Evolutionary conservation across 2,113 vertebrate genomes (phyloP), one percentile per base, ranked within the genome.

Genomic region (Bolborhynchus lineola): DNA sequence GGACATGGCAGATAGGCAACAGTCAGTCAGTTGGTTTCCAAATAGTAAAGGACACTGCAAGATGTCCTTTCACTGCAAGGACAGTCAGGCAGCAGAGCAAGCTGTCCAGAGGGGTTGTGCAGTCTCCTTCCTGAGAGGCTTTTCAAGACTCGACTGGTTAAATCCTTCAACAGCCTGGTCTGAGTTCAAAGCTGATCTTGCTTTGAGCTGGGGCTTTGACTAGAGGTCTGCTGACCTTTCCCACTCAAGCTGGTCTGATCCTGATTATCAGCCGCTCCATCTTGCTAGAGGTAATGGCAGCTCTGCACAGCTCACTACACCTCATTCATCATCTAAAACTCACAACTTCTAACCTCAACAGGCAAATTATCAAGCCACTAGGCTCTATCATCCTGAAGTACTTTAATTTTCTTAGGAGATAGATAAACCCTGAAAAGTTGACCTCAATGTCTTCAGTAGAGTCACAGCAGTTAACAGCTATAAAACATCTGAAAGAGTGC

Each of bases 101-200:
- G 23, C 75, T 92, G 21, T 15, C 28, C 28, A 28, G 16, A 64
- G 41, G 44, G 1, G 12, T 12, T 63, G 21, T 59, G 11, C 25
- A 49, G 12, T 52, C 24, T 72, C 12, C 16, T 33, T 24, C 24
- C 16, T 60, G 42, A 21, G n/a, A 82, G 13, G 13, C 17, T 91
- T 86, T 86, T 91, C 46, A 74, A 50, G 41, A 70, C 33, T 16
- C 42, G 63, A 0, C 3, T 67, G 10, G 16, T 53, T 37, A 84
- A 89, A 44, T 3, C 5, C 20, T 35, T 0, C 4, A 59, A n/a
- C 41, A 92, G 24, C 0, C 1, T 29, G 24, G 7, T 86, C 41
- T 70, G 37, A 77, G 16, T 55, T 88, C 63, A 62, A 63, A 75
- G 25, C 2, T 57, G 31, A 41, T 26, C 11, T 62, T 88, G 10